These are phyloP conservation scores for Globodera ellingtonae DNA, from an alignment of 1,140 invertebrate species.

Conservation along the genomic window DNA sequence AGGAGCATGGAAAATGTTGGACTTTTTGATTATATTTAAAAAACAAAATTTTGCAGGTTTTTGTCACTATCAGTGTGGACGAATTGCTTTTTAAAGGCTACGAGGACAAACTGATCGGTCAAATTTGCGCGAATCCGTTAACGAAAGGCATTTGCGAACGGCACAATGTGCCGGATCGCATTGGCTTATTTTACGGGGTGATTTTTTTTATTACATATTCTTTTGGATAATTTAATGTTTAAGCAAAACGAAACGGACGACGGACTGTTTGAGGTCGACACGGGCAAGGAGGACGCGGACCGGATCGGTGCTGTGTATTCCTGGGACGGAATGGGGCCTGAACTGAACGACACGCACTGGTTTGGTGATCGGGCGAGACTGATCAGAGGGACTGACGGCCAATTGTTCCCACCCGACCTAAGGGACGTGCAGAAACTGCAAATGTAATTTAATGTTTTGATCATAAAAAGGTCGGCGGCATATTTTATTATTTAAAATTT, in stretches of 20 bases:
- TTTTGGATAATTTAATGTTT: neutral
- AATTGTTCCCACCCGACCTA: constrained; percentile 56
- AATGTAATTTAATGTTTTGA: constrained; percentile 17
- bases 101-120: constrained; percentile 51
- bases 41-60: neutral
- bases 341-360: constrained; percentile 42
- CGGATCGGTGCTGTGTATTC: constrained; percentile 46
- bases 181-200: constrained; percentile 60
- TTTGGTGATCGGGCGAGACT: constrained; percentile 48
- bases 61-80: constrained; percentile 24
- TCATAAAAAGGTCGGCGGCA: neutral
- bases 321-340: constrained; percentile 27
- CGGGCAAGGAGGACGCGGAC: constrained; percentile 35
- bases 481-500: constrained; percentile 3
- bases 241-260: constrained; percentile 46
- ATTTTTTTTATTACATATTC: neutral
- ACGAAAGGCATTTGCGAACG: constrained; percentile 4
- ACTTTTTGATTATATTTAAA: neutral
- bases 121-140: constrained; percentile 45
- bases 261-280: constrained; percentile 56
- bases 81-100: constrained; percentile 61
- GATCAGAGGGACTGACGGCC: constrained; percentile 61
- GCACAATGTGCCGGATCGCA: neutral
- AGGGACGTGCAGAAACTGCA: constrained; percentile 28
- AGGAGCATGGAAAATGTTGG: constrained; percentile 32